Conservation (phyloP, 2,888 invertebrate species). For the Nephrotoma flavescens region DNA sequence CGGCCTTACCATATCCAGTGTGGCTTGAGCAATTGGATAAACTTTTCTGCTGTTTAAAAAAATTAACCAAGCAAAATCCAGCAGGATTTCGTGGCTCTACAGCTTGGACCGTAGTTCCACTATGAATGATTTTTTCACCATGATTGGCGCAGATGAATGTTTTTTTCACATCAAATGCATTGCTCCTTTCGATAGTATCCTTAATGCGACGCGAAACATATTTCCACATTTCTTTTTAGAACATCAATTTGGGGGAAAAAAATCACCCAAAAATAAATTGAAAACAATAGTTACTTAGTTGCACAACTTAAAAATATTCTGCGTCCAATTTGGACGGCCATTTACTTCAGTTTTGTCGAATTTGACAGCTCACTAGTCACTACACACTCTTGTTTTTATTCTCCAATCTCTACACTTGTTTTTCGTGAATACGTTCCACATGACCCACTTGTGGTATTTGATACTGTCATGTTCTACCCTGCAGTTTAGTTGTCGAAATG, state of each 20-base stretch:
- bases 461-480: neutral
- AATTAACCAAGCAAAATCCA: neutral
- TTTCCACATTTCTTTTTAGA: constrained; percentile 35
- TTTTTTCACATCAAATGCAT: constrained; percentile 36
- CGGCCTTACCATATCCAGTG: neutral
- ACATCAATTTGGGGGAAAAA: neutral
- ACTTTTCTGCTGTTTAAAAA: neutral
- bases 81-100: neutral
- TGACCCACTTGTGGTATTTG: neutral
- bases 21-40: neutral
- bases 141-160: constrained; percentile 20
- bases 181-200: constrained; percentile 36
- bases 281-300: neutral
- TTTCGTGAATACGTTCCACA: neutral
- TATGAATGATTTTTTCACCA: constrained; percentile 1
- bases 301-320: neutral
- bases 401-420: neutral
- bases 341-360: neutral
- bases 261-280: neutral
- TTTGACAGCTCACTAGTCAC: neutral
- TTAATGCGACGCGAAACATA: constrained; percentile 37
- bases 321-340: neutral
- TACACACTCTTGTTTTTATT: neutral
- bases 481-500: neutral
- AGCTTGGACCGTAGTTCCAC: neutral